Base-by-base conservation (phyloP, 1,140 invertebrate genomes). In the Belonocnema kinseyi region DNA sequence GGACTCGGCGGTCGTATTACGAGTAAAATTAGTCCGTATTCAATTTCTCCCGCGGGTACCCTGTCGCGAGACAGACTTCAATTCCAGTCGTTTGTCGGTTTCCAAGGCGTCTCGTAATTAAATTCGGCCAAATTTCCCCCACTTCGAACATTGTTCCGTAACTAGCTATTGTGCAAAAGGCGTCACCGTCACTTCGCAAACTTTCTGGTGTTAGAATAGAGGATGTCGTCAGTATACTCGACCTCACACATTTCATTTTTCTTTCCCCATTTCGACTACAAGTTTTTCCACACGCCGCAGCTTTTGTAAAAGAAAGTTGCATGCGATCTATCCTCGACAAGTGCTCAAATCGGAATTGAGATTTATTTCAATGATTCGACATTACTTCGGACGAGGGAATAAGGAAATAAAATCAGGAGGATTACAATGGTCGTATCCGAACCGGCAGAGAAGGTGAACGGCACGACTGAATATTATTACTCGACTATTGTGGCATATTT, bases 21-120 rank as follows among this genome's bases (percentile, higher is more conserved):
- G 77, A 78, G 81, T 86, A 85, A 91, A 91, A 91, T 91, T 91
- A 91, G 89, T 90, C 85, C 85, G 89, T 88, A 91, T 91, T 91
- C 86, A 91, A 91, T 91, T 90, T 89, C 87, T 90, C 87, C 84
- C 84, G 83, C 72, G 87, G 86, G 88, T 85, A 79, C 77, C 77
- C 78, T 73, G 79, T 81, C 80, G 33, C 50, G 75, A 77, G 77
- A 73, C 74, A 79, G 79, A 78, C 78, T 81, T 81, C 75, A 77
- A 80, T 81, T 79, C 78, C 58, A 17, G 53, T 10, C 50, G 71
- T 33, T 72, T 50, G 76, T 74, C 84, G 82, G 82, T 88, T 86
- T 88, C 89, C 86, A 91, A 91, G 90, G 87, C 89, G 87, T 82
- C 87, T 91, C 90, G 89, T 91, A 91, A 91, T 91, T 91, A 91